Percentiles rank a stretch among this genome's conserved stretches.
phyloP scores from a whole-genome alignment of 2,113 vertebrate species.

The Ardeotis arabs region DNA sequence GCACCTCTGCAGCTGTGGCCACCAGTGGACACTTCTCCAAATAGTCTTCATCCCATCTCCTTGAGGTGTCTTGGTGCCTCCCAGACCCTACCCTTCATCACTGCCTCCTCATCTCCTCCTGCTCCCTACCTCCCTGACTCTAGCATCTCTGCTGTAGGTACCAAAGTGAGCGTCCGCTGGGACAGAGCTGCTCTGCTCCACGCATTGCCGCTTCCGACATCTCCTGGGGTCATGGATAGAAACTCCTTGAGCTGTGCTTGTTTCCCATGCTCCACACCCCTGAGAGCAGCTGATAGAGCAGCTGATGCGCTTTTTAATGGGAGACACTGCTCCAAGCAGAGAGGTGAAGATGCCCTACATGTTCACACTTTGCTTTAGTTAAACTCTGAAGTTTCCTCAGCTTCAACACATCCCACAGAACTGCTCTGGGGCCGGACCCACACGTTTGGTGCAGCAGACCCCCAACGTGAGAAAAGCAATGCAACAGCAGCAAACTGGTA shows the following conservation, averaged over 20 bases:
- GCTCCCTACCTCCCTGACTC: background rate
- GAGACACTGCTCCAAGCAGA: background rate
- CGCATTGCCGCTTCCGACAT: background rate
- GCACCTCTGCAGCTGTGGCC: background rate
- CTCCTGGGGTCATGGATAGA: background rate
- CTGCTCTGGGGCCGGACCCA: background rate
- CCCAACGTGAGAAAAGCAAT: background rate
- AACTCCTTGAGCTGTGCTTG: background rate
- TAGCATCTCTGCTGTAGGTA: background rate
- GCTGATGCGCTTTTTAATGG: background rate
- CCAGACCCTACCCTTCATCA: background rate
- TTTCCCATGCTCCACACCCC: background rate
- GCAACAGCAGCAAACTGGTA: background rate
- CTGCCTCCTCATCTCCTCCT: background rate
- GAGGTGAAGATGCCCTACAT: background rate
- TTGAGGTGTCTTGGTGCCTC: background rate
- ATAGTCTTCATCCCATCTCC: background rate
- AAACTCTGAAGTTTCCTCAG: background rate
- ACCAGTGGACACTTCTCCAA: background rate
- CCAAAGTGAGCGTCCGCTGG: background rate
- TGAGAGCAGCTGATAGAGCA: background rate
- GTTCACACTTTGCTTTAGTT: background rate
- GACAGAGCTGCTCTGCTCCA: background rate
- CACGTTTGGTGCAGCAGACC: background rate
- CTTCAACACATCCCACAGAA: background rate